A percentile compares a stretch with the other conserved stretches of the same genome.
Conservation (phyloP, 2,113 vertebrate genomes). For the Pleuronectes platessa region DNA sequence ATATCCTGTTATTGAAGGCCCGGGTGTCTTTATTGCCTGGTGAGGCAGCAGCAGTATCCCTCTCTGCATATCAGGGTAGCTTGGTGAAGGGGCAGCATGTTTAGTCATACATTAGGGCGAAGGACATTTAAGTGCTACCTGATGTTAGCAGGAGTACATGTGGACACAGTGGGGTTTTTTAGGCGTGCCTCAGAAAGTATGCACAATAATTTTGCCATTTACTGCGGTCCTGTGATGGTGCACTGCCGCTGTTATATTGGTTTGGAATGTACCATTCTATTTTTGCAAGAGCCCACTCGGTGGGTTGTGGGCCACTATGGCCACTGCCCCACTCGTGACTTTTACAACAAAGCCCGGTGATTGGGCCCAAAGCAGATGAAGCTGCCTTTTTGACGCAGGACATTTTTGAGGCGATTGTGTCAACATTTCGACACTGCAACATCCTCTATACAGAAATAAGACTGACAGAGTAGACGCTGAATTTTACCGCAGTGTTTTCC, state of each 20-base stretch:
- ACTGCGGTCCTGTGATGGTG: slow-evolving; percentile 84
- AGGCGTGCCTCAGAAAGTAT: slow-evolving; percentile 82
- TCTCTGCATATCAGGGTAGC: slow-evolving; percentile 45
- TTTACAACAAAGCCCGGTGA: slow-evolving; percentile 67
- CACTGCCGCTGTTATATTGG: slow-evolving; percentile 83
- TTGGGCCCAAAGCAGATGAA: slow-evolving; percentile 40
- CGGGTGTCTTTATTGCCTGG: slow-evolving; percentile 74
- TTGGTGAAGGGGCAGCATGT: slow-evolving; percentile 72
- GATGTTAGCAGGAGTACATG: slow-evolving; percentile 82
- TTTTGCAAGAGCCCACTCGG: slow-evolving; percentile 76
- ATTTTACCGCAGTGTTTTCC: slow-evolving; percentile 73
- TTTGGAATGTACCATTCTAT: slow-evolving; percentile 86
- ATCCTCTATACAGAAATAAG: slow-evolving; percentile 69
- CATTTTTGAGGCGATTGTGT: slow-evolving; percentile 81
- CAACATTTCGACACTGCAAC: slow-evolving; percentile 69
- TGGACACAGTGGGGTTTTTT: slow-evolving; percentile 79
- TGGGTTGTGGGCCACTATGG: slow-evolving; percentile 75
- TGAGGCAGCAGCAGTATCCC: slow-evolving; percentile 54
- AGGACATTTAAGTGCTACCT: slow-evolving; percentile 85
- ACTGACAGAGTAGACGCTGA: slow-evolving; percentile 55
- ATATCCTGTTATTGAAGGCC: slow-evolving; percentile 85
- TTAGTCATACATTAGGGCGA: slow-evolving; percentile 81
- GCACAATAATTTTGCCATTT: slow-evolving; percentile 85
- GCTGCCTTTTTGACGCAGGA: slow-evolving; percentile 65
- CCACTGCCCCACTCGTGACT: slow-evolving; percentile 73